A percentile compares a stretch with the other conserved stretches of the same genome.
Conservation (phyloP, 2,888 invertebrate genomes). For the Cataglyphis cursor region DNA sequence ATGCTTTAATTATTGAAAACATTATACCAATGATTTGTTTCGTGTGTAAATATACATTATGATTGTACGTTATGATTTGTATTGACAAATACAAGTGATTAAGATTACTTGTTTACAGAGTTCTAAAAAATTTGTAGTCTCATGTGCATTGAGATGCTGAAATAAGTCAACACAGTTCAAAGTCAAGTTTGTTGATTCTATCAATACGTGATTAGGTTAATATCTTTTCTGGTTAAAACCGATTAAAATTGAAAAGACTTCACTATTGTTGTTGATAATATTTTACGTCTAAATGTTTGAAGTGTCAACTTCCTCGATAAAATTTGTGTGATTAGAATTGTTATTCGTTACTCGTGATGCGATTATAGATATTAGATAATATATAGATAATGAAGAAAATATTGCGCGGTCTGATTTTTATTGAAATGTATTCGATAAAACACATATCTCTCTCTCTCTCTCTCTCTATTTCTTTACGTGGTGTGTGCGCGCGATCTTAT, state of each 20-base stretch:
- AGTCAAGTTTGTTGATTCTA: not conserved
- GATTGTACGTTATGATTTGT: not conserved
- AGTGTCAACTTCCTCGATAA: constrained; percentile 20
- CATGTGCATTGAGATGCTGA: not conserved
- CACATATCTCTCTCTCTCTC: not conserved
- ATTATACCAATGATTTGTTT: not conserved
- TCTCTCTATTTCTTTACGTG: not conserved
- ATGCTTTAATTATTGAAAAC: not conserved
- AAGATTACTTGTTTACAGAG: not conserved
- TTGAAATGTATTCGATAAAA: not conserved
- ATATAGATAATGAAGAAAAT: constrained; percentile 16
- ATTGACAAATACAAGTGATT: not conserved
- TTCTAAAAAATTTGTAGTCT: not conserved
- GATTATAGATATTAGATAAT: not conserved
- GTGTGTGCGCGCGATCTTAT: no score
- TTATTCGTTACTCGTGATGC: constrained; percentile 18
- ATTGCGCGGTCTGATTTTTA: constrained; percentile 44
- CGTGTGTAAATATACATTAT: not conserved
- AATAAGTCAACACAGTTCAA: not conserved
- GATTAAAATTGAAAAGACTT: not conserved
- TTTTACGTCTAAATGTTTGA: not conserved
- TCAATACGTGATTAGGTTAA: not conserved
- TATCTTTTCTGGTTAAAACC: not conserved
- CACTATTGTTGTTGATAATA: not conserved
- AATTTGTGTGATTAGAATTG: not conserved